Percentiles rank a stretch among this genome's conserved stretches.
Evolutionary conservation across 2,797 vertebrate genomes (phyloP).

Genomic region (Mico argentatus): DNA sequence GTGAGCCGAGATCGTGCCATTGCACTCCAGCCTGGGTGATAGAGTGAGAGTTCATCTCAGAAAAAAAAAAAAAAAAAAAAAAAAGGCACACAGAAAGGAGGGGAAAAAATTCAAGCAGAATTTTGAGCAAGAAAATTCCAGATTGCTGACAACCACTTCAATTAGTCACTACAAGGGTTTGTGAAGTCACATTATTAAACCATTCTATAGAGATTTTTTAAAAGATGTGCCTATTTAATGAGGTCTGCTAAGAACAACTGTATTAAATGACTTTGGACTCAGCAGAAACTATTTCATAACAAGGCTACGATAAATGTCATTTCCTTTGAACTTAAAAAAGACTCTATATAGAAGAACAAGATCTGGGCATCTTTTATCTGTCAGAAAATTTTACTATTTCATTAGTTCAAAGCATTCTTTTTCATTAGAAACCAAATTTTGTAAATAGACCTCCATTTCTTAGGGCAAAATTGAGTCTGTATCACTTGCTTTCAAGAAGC

Average conservation of each 20-base stretch:
- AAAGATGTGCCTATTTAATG: neutral
- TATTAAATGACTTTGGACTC: neutral
- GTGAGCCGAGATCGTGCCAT: no score
- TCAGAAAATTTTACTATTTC: neutral
- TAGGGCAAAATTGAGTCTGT: neutral
- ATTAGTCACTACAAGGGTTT: neutral
- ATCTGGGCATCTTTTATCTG: constrained; percentile 26
- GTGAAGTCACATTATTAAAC: constrained; percentile 16
- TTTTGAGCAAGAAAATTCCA: constrained; percentile 41
- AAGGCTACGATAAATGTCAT: neutral
- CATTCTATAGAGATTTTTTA: constrained; percentile 8
- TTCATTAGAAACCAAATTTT: constrained; percentile 15
- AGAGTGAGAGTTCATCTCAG: no score
- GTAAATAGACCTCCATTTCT: neutral
- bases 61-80: no score
- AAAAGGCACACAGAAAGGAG: neutral
- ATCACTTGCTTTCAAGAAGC: neutral
- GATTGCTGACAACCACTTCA: neutral
- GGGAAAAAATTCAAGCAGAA: neutral
- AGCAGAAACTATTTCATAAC: constrained; percentile 50
- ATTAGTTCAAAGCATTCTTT: neutral
- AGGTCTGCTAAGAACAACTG: neutral
- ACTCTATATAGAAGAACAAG: neutral
- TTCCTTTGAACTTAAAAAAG: constrained; percentile 44
- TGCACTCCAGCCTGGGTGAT: no score